Evolutionary conservation across 1,140 invertebrate genomes (phyloP).

Genomic region (Nebria ingens): DNA sequence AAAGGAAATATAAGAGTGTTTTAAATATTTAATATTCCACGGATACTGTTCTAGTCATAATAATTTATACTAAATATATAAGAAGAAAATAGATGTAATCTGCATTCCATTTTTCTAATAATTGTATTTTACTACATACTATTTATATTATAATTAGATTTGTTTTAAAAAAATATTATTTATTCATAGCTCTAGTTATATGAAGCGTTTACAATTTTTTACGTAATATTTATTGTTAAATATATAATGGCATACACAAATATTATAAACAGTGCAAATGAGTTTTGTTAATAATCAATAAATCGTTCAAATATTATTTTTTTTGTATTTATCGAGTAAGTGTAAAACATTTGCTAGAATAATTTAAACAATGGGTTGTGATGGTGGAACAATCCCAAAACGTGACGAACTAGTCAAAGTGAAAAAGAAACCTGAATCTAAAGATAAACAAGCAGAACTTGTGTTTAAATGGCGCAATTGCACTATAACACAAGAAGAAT

Average conservation of each 20-base stretch:
- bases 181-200: too few species aligned
- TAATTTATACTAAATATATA: slow-evolving; percentile 1
- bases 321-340: too few species aligned
- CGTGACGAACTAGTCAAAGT: slow-evolving; percentile 79
- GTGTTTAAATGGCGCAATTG: slow-evolving; percentile 88
- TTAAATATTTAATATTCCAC: too few species aligned
- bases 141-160: too few species aligned
- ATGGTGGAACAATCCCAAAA: slow-evolving; percentile 93
- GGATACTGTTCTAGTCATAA: background rate
- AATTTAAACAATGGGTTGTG: slow-evolving; percentile 79
- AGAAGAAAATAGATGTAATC: background rate
- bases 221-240: too few species aligned
- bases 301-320: background rate
- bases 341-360: too few species aligned
- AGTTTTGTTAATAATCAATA: too few species aligned
- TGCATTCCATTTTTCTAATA: background rate
- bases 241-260: too few species aligned
- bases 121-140: background rate
- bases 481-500: slow-evolving; percentile 69
- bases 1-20: too few species aligned
- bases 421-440: slow-evolving; percentile 83
- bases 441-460: slow-evolving; percentile 81
- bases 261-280: background rate
- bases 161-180: too few species aligned
- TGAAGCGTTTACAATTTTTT: too few species aligned